Conservation (phyloP, 1,140 invertebrate genomes). For the Heliconius congener region DNA sequence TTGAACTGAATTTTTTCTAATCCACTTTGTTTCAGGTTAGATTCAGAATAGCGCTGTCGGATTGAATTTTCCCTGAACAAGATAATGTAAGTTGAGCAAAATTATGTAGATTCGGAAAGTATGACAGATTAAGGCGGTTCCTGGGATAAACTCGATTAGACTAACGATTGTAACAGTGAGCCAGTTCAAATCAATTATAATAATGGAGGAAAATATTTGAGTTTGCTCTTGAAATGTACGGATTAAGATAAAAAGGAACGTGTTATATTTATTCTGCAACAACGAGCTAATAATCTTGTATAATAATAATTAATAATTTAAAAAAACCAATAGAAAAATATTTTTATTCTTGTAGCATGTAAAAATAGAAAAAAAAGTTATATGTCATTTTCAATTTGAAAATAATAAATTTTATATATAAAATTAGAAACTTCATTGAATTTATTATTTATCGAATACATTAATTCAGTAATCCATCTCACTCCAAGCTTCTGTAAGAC, state of each 20-base stretch:
- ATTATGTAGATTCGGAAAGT: constrained; percentile 44
- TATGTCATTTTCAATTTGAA: neutral
- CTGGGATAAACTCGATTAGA: constrained; percentile 30
- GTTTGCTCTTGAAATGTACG: neutral
- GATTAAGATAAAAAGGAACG: constrained; percentile 5
- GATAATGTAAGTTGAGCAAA: constrained; percentile 41
- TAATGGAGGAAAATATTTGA: constrained; percentile 28
- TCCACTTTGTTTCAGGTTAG: constrained; percentile 43
- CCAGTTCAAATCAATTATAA: constrained; percentile 23
- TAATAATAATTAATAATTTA: neutral
- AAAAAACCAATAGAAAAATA: neutral
- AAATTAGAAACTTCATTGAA: no score
- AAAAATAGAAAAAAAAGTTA: no score
- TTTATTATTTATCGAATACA: no score
- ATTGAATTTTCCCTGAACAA: constrained; percentile 46
- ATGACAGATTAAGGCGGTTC: constrained; percentile 38
- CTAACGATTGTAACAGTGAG: constrained; percentile 31
- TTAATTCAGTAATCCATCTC: no score
- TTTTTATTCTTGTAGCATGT: neutral
- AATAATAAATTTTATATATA: no score
- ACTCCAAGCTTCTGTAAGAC: no score
- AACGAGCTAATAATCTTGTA: neutral
- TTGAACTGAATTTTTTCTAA: constrained; percentile 37
- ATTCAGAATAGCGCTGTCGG: constrained; percentile 38
- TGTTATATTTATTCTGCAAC: neutral